Evolutionary conservation across 2,888 invertebrate species (phyloP).

Genomic region (Drosophila leonis): DNA sequence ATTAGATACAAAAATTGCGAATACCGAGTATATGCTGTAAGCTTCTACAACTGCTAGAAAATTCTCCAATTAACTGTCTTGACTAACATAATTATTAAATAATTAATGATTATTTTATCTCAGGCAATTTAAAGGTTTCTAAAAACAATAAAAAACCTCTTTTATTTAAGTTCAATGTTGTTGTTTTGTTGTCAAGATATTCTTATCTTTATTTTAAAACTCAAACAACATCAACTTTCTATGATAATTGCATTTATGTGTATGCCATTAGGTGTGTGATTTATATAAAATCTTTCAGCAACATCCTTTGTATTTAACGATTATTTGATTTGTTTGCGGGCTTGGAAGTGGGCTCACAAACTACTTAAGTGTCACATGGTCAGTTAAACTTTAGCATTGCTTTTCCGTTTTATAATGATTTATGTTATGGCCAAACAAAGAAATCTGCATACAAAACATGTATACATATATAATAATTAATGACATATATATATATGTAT

Average conservation of each 20-base stretch:
- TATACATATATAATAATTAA: conserved; percentile 68
- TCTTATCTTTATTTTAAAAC: not conserved
- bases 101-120: not conserved
- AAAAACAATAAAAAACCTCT: not conserved
- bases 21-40: too few relatives aligned
- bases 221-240: not conserved
- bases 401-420: conserved; percentile 66
- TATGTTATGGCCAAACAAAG: conserved; percentile 64
- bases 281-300: conserved; percentile 34
- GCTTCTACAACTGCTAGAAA: not conserved
- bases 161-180: not conserved
- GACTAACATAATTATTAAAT: not conserved
- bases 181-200: not conserved
- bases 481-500: conserved; percentile 40
- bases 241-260: conserved; percentile 33
- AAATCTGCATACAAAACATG: conserved; percentile 63
- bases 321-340: conserved; percentile 58
- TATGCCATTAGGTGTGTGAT: conserved; percentile 54
- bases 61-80: not conserved
- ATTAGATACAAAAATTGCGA: not conserved
- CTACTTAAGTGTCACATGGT: conserved; percentile 76
- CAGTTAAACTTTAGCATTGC: conserved; percentile 76
- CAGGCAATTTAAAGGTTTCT: not conserved
- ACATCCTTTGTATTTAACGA: conserved; percentile 53
- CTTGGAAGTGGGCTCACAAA: conserved; percentile 36